Base-by-base conservation (phyloP, 2,113 vertebrate species). In the Eolophus roseicapilla region DNA sequence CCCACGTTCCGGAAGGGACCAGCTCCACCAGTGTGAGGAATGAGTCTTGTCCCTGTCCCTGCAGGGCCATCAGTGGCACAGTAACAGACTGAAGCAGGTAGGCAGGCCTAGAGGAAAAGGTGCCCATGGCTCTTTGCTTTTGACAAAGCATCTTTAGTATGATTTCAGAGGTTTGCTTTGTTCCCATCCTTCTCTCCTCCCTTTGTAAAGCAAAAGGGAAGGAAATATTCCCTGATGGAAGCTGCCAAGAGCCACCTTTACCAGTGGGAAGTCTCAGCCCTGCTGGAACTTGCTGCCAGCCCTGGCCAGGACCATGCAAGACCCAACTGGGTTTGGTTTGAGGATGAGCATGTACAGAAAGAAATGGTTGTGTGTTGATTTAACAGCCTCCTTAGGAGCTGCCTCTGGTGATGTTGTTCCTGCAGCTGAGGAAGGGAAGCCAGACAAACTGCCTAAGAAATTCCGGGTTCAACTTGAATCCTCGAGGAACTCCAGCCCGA, bases 321-420 rank as follows among this genome's bases (percentile, higher is more conserved):
- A 23, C n/a, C 2, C 0, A 1, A 13, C 9, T 5, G 16, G 5
- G 9, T 43, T 47, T 1, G 20, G 11, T 44, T 29, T 21, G 49
- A 41, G 17, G 8, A 4, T 3, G 29, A 46, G 53, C 47, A 2
- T 1, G 10, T n/a, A 20, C 10, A 35, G 60, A 13, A 50, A 27
- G 65, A 37, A 55, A 35, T 11, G 13, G 16, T 28, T 31, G 64
- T 16, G 57, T 7, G 6, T 28, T 25, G 70, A 13, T 78, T 41
- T 29, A 29, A 11, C 57, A 8, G 39, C 69, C n/a, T n/a, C 41
- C 21, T 4, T 6, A 2, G 53, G 53, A 7, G 17, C 59, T 68
- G 59, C 52, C 60, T 53, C 78, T 10, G 9, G 44, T 55, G 55
- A 27, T 27, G 16, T 24, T 6, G 19, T 28, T 82, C 57, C 82